Evolutionary conservation across 2,113 vertebrate genomes (phyloP).

Genomic region (Nerophis lumbriciformis): DNA sequence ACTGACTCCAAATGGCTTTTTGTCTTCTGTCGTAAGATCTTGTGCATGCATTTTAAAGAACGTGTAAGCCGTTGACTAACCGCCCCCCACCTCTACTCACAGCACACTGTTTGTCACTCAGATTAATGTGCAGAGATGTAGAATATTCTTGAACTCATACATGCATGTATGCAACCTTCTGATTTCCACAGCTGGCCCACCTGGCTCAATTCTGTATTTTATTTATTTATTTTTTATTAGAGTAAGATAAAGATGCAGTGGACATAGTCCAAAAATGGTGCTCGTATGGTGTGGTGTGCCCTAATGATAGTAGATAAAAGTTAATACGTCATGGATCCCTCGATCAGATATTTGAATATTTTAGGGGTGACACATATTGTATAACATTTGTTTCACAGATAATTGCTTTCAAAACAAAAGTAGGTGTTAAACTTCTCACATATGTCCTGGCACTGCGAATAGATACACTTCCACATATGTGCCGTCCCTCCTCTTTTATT

Average conservation of each 20-base stretch:
- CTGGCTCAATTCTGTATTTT: constrained; percentile 15
- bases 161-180: constrained; percentile 3
- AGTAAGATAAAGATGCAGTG: constrained; percentile 23
- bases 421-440: too few relatives aligned
- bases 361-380: too few relatives aligned
- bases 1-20: constrained; percentile 45
- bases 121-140: constrained; percentile 26
- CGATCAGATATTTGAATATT: too few relatives aligned
- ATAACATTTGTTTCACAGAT: too few relatives aligned
- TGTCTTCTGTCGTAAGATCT: constrained; percentile 19
- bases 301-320: neutral
- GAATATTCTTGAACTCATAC: constrained; percentile 32
- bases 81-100: constrained; percentile 28
- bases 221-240: neutral
- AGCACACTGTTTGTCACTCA: constrained; percentile 30
- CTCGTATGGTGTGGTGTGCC: neutral
- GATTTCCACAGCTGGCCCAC: constrained; percentile 4
- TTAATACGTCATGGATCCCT: too few relatives aligned
- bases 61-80: constrained; percentile 40
- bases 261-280: neutral
- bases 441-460: too few relatives aligned
- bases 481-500: too few relatives aligned
- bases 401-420: too few relatives aligned
- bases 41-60: constrained; percentile 14
- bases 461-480: too few relatives aligned